Evolutionary conservation across 2,797 vertebrate genomes (phyloP).

Genomic region (Cryptoprocta ferox): DNA sequence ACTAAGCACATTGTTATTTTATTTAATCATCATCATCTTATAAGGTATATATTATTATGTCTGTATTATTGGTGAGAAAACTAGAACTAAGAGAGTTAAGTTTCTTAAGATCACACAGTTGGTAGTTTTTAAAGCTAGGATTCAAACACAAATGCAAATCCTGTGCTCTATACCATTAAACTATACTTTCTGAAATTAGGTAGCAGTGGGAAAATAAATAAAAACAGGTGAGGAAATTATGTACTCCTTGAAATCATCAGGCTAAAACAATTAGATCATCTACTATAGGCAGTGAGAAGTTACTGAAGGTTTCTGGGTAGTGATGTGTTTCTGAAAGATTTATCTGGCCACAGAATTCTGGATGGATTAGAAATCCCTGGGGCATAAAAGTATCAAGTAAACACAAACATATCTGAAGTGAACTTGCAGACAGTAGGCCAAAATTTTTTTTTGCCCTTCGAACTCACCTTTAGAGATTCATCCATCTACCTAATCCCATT

Average conservation of each 20-base stretch:
- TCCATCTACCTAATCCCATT: not conserved
- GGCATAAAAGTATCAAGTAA: not conserved
- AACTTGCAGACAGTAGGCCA: not conserved
- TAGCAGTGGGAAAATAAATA: not conserved
- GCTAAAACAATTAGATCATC: not conserved
- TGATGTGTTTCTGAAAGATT: conserved; percentile 5
- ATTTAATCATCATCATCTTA: not conserved
- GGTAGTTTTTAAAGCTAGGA: not conserved
- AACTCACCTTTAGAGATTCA: not conserved
- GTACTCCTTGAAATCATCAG: not conserved
- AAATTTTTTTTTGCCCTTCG: not conserved
- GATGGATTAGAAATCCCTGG: not conserved
- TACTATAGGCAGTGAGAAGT: not conserved
- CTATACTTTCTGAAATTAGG: not conserved
- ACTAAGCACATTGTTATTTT: conserved; percentile 21
- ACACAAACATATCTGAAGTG: conserved; percentile 1
- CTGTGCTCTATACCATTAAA: not conserved
- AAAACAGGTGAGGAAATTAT: not conserved
- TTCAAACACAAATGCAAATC: conserved; percentile 25
- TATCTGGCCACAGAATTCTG: not conserved
- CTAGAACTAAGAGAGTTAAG: not conserved
- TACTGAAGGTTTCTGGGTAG: not conserved
- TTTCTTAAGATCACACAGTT: not conserved
- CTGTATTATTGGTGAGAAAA: not conserved
- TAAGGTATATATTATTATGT: not conserved